Evolutionary conservation across 2,888 invertebrate genomes (phyloP), one percentile per base, ranked within the genome.

Genomic region (Augochlorella aurata): DNA sequence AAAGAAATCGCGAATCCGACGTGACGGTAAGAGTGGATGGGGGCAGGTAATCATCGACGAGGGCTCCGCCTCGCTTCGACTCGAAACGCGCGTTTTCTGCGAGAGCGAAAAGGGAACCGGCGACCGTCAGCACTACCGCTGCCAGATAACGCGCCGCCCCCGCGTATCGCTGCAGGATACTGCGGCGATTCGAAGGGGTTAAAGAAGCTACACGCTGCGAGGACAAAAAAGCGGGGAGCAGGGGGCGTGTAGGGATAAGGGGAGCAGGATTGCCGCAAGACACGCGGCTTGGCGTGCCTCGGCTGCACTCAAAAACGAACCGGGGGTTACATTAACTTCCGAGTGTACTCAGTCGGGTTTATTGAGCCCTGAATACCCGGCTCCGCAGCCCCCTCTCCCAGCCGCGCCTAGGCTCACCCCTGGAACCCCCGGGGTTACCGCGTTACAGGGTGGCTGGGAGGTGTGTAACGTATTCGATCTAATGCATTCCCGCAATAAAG

Each of bases 401-500:
- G 38, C 38, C 38, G 38, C 38, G 38, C 38, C 38, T 38, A 38
- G 38, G 38, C 63, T 29, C n/a, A 9, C 38, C 45, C 67, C 24
- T 74, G 50, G 29, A 63, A 63, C 63, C 14, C 38, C 18, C 58
- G 9, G 14, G 68, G 16, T n/a, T 52, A 63, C 71, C 52, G 52
- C 29, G 74, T 72, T 63, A 66, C 83, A 44, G 74, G 50, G 76
- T 68, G 70, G 74, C 70, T 79, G 75, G 74, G 85, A 85, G 87
- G 84, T 81, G 84, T 86, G 88, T 88, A 90, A 92, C 89, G 91
- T 92, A 92, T 91, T 91, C 91, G 91, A 93, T 93, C 91, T 92
- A 92, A 92, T 92, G 92, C 91, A 91, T 92, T 92, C 91, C 89
- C 88, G 92, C 91, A 92, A 92, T 93, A 93, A 93, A 93, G 87